phyloP scores from a whole-genome alignment of 2,888 invertebrate species.

The Eristalinus aeneus region DNA sequence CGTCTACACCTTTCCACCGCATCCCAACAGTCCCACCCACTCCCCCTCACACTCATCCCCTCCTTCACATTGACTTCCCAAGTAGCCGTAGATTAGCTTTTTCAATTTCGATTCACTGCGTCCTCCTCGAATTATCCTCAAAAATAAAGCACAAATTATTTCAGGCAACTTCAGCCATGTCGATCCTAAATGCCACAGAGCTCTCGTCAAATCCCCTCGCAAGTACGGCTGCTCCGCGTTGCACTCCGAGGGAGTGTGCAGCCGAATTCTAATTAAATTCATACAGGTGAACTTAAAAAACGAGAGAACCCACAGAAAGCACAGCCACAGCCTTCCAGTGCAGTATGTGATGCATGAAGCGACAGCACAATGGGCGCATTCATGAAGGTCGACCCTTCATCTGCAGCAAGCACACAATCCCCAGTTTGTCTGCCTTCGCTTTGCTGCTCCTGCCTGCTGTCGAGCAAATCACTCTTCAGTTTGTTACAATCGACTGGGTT shows the following conservation, averaged over 20 bases:
- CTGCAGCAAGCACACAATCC: background rate
- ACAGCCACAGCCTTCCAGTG: constrained; percentile 11
- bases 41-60: background rate
- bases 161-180: constrained; percentile 59
- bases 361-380: constrained; percentile 49
- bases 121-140: constrained; percentile 65
- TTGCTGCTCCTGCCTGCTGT: constrained; percentile 33
- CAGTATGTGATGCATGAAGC: constrained; percentile 54
- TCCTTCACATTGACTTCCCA: background rate
- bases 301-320: constrained; percentile 31
- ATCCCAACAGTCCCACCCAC: background rate
- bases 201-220: constrained; percentile 3
- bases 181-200: constrained; percentile 46
- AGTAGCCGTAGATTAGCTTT: constrained; percentile 51
- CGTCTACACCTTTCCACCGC: background rate
- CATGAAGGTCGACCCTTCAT: constrained; percentile 48
- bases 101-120: constrained; percentile 49
- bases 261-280: constrained; percentile 65
- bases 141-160: constrained; percentile 65
- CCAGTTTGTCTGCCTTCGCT: background rate
- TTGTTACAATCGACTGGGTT: constrained; percentile 67
- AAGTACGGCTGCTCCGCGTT: constrained; percentile 27
- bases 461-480: constrained; percentile 52
- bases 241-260: constrained; percentile 48
- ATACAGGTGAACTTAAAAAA: constrained; percentile 60